phyloP scores from a whole-genome alignment of 2,888 invertebrate species.

The Metalampra italica region DNA sequence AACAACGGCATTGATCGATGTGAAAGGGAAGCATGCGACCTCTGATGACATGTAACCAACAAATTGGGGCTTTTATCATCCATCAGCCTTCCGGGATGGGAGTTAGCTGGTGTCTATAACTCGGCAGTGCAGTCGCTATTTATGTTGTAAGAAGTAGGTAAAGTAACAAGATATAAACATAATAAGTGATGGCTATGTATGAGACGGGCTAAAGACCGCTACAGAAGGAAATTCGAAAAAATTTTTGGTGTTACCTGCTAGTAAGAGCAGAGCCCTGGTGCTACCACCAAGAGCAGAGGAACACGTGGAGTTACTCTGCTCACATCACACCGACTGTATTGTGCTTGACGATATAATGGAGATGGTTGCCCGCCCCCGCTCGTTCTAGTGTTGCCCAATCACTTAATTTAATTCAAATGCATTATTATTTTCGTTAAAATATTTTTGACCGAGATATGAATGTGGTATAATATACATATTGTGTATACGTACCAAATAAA shows the following conservation, averaged over 20 bases:
- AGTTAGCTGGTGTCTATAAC: too few relatives aligned
- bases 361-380: background rate
- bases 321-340: slow-evolving; percentile 16
- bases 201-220: too few relatives aligned
- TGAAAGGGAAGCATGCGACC: background rate
- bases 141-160: too few relatives aligned
- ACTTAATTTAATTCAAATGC: background rate
- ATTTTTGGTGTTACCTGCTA: slow-evolving; percentile 29
- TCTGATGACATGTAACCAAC: too few relatives aligned
- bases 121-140: too few relatives aligned
- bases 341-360: background rate
- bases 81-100: background rate
- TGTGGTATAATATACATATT: too few relatives aligned
- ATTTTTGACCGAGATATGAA: background rate
- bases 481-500: too few relatives aligned
- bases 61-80: background rate
- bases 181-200: too few relatives aligned
- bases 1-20: background rate
- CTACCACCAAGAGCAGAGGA: slow-evolving; percentile 38
- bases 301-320: slow-evolving; percentile 28
- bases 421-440: background rate
- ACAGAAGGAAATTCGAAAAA: background rate
- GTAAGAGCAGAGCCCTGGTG: slow-evolving; percentile 25
- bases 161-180: too few relatives aligned
- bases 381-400: slow-evolving; percentile 1